phyloP scores from a whole-genome alignment of 1,140 invertebrate species.

The Rhyzopertha dominica region DNA sequence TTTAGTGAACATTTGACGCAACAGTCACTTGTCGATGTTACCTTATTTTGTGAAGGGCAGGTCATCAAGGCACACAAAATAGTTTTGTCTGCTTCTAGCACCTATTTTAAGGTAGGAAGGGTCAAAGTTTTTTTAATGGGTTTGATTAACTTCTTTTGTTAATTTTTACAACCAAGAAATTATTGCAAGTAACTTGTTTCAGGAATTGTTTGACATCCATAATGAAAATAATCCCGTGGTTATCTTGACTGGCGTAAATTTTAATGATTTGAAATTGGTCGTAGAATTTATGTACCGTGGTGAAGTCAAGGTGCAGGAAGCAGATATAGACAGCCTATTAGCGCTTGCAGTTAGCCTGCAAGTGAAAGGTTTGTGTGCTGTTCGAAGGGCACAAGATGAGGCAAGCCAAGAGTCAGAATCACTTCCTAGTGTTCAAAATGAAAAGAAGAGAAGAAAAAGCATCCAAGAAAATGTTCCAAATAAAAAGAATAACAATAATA shows the following conservation, averaged over 20 bases:
- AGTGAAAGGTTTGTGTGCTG: conserved; percentile 47
- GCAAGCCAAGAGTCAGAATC: conserved; percentile 10
- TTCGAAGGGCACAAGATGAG: conserved; percentile 23
- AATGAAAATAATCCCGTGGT: conserved; percentile 49
- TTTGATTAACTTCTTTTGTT: conserved; percentile 11
- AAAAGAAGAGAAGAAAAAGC: no score
- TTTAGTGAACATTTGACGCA: conserved; percentile 50
- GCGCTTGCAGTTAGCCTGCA: conserved; percentile 46
- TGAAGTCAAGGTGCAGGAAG: conserved; percentile 50
- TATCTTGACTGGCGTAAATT: conserved; percentile 50
- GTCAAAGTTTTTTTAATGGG: background rate
- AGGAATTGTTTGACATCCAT: conserved; percentile 48
- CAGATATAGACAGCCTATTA: conserved; percentile 44
- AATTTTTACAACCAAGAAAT: background rate
- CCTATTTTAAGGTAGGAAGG: conserved; percentile 51
- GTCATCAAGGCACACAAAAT: conserved; percentile 56
- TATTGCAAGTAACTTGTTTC: conserved; percentile 8
- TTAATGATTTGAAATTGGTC: conserved; percentile 47
- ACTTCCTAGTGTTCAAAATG: no score
- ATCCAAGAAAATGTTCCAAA: no score
- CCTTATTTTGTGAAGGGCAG: conserved; percentile 52
- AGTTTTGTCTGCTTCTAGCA: conserved; percentile 55
- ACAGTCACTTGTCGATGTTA: conserved; percentile 55
- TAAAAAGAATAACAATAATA: no score
- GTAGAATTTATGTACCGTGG: conserved; percentile 55